Evolutionary conservation across 2,888 invertebrate species (phyloP), one percentile per base, ranked within the genome.

Genomic region (Leptinotarsa juncta): DNA sequence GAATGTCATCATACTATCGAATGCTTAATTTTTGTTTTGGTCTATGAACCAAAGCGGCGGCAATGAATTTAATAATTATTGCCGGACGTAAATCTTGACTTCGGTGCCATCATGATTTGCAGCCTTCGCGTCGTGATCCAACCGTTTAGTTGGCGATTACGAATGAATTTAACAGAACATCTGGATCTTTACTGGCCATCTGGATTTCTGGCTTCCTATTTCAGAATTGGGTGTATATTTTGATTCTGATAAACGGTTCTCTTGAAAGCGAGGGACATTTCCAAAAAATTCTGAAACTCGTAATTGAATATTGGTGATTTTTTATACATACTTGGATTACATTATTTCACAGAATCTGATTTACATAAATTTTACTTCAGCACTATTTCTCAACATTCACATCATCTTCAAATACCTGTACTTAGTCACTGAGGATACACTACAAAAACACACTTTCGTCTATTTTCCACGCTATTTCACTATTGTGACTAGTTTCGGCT

Each of bases 31-130:
- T 73, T 69, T 73, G 70, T 70, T 65, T 49, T 26, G 48, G 66
- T 73, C 78, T 70, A 78, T 82, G 80, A 81, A 81, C 78, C 77
- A 80, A 78, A 68, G 70, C 71, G 76, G 57, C 67, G 76, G 82
- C 81, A 83, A 81, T 80, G 82, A 81, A 78, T 80, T 82, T 80
- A 79, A 82, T 83, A 83, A 82, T 83, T 83, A 82, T 82, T 80
- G 81, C 82, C 80, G 48, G 78, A 78, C 80, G 81, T 83, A 82
- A 83, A 83, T 83, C 82, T 79, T 73, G 57, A 75, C 69, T 76
- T 78, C 73, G 77, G 80, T 81, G 82, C 82, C 81, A 80, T 78
- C 81, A 79, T 80, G 81, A 82, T 82, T 82, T 82, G 82, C 82
- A 78, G 81, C 80, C 68, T 74, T 70, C 75, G 80, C 78, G 79